Conservation (phyloP, 2,888 invertebrate genomes). For the Selenia dentaria region DNA sequence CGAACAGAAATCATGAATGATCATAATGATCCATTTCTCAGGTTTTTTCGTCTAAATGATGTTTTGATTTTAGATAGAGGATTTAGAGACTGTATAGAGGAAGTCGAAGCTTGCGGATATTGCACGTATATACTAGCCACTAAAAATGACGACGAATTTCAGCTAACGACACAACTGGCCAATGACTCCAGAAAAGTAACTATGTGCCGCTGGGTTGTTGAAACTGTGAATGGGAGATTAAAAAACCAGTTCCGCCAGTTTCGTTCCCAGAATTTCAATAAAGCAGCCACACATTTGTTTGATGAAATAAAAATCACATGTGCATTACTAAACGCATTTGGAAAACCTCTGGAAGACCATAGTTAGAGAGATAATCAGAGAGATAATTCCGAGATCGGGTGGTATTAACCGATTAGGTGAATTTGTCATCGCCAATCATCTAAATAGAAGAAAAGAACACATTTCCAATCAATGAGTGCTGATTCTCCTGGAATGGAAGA, state of each 20-base stretch:
- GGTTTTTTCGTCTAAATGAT: background rate
- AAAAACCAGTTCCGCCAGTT: background rate
- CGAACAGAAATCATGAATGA: too few relatives aligned
- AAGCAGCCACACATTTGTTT: background rate
- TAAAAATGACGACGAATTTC: too few relatives aligned
- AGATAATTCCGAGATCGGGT: background rate
- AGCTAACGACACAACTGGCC: background rate
- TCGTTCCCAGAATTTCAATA: slow-evolving; percentile 3
- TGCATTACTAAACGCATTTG: background rate
- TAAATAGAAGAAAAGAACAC: background rate
- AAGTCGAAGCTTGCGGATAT: background rate
- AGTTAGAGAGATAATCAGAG: background rate
- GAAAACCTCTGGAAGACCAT: background rate
- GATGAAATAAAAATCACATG: background rate
- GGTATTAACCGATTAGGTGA: background rate
- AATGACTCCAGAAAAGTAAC: background rate
- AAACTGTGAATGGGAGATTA: background rate
- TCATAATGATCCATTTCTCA: background rate
- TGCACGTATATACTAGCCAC: background rate
- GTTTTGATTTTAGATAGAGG: background rate
- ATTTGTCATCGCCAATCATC: background rate
- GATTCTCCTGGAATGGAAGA: background rate
- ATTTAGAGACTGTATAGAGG: background rate
- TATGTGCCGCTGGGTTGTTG: too few relatives aligned
- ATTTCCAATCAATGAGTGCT: background rate